phyloP scores from a whole-genome alignment of 2,888 invertebrate species.

The Lasioglossum villosulum region DNA sequence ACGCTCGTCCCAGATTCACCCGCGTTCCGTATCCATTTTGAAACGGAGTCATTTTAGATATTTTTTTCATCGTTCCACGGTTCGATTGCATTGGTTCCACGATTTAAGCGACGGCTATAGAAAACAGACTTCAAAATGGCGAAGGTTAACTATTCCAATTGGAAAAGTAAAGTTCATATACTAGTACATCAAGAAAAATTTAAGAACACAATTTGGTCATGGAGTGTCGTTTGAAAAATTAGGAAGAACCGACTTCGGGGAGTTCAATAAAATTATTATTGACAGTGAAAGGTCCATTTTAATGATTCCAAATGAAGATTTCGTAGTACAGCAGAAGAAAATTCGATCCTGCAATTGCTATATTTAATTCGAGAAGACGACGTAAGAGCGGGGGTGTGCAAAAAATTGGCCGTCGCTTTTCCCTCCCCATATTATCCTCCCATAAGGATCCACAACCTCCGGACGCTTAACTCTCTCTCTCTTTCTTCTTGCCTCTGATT shows the following conservation, averaged over 20 bases:
- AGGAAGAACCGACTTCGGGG: too few species aligned
- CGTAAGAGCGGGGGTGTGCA: not conserved
- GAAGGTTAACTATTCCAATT: too few species aligned
- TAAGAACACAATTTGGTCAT: too few species aligned
- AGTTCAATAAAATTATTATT: too few species aligned
- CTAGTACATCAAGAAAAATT: too few species aligned
- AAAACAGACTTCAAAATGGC: too few species aligned
- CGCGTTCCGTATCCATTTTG: slow-evolving; percentile 6
- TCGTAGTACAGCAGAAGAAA: too few species aligned
- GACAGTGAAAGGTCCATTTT: too few species aligned
- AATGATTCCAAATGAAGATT: too few species aligned
- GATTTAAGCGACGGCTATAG: too few species aligned
- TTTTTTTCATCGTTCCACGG: not conserved
- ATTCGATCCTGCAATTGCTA: not conserved
- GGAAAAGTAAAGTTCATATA: too few species aligned
- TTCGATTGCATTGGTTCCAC: not conserved
- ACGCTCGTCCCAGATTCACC: slow-evolving; percentile 28
- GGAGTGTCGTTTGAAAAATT: too few species aligned
- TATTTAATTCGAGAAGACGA: slow-evolving; percentile 44
- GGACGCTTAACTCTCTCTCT: slow-evolving; percentile 30
- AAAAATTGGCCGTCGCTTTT: slow-evolving; percentile 33
- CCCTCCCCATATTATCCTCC: not conserved
- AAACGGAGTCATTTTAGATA: not conserved
- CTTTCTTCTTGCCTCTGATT: not conserved
- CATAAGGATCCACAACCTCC: not conserved